These are phyloP conservation scores for Pocillopora verrucosa DNA, from an alignment of 64 coral and sea anemone genomes.

Conservation along the genomic window DNA sequence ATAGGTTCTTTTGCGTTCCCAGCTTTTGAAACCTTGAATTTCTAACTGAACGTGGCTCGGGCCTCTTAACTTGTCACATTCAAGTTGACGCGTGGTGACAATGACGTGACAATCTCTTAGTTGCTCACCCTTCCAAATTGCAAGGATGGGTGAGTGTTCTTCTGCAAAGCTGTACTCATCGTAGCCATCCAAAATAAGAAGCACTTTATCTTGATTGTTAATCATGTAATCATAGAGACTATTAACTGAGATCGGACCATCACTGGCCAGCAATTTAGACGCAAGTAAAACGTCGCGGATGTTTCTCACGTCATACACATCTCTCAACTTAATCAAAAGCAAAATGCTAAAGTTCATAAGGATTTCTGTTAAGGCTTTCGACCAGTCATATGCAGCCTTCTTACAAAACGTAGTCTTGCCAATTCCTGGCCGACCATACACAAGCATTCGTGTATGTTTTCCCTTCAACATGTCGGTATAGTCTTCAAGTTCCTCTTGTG, in stretches of 20 bases:
- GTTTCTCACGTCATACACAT: background rate
- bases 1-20: background rate
- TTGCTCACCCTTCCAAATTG: constrained; percentile 1
- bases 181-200: constrained; percentile 22
- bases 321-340: constrained; percentile 4
- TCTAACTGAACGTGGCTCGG: background rate
- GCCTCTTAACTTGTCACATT: background rate
- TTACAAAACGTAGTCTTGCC: constrained; percentile 25
- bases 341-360: constrained; percentile 21
- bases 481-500: constrained; percentile 2
- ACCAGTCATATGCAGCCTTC: constrained; percentile 29
- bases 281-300: background rate
- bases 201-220: constrained; percentile 26
- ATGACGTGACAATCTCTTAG: background rate
- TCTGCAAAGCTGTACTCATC: constrained; percentile 7
- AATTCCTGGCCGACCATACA: constrained; percentile 17
- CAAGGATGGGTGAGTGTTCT: background rate
- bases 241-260: background rate
- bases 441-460: background rate
- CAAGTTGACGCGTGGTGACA: background rate
- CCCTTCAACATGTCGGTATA: constrained; percentile 37
- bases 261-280: constrained; percentile 21
- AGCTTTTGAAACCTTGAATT: background rate
- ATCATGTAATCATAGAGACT: background rate
- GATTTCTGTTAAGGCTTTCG: background rate